Conservation (phyloP, 1,140 invertebrate species). For the Lordiphosa collinella region DNA sequence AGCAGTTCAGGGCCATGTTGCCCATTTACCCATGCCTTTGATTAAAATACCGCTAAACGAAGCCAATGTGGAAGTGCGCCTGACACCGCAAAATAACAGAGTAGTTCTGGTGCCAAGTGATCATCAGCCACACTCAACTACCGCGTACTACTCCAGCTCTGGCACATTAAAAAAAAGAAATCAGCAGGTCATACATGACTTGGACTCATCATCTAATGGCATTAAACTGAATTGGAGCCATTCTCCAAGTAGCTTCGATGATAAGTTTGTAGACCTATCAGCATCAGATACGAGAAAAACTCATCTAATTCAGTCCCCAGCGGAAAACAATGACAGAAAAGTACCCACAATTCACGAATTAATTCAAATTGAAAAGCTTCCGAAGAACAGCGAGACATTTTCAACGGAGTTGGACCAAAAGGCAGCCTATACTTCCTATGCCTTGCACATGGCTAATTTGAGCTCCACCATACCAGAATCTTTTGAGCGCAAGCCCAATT, state of each 20-base stretch:
- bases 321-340: too few relatives aligned
- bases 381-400: neutral
- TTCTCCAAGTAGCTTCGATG: too few relatives aligned
- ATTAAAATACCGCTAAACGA: slow-evolving; percentile 48
- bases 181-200: slow-evolving; percentile 7
- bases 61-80: slow-evolving; percentile 31
- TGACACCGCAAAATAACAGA: slow-evolving; percentile 32
- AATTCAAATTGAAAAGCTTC: neutral
- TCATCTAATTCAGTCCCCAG: too few relatives aligned
- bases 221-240: neutral
- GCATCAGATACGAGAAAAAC: too few relatives aligned
- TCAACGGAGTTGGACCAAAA: slow-evolving; percentile 17
- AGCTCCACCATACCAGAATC: neutral
- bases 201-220: neutral
- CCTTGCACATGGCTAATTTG: neutral
- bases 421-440: slow-evolving; percentile 15
- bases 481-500: neutral
- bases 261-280: too few relatives aligned
- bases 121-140: neutral
- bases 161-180: slow-evolving; percentile 17
- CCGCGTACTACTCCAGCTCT: neutral
- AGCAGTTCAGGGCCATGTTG: slow-evolving; percentile 22
- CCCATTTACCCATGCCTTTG: slow-evolving; percentile 24
- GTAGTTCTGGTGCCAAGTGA: neutral
- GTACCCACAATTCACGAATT: neutral